Evolutionary conservation across 1,140 invertebrate genomes (phyloP).

Genomic region (Pachypeltis micranthus): DNA sequence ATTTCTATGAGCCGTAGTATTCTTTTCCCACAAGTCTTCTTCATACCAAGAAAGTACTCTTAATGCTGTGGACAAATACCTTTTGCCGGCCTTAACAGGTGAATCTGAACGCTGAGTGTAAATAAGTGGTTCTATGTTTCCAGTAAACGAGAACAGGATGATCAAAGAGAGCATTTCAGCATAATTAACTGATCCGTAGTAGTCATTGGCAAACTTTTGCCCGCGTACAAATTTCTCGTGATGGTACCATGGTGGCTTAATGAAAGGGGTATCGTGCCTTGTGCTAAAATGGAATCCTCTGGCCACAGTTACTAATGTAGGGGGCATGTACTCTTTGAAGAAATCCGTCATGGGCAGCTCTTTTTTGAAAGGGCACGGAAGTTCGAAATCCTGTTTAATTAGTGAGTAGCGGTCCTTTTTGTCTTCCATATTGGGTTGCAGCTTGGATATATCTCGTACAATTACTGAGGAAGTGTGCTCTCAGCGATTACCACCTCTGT

Average conservation of each 20-base stretch:
- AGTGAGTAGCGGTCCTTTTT: no score
- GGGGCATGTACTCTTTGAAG: no score
- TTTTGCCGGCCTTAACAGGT: constrained; percentile 49
- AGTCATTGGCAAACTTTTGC: constrained; percentile 46
- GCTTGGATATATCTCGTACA: no score
- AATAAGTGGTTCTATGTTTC: constrained; percentile 47
- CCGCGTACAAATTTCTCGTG: constrained; percentile 33
- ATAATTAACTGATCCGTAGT: constrained; percentile 44
- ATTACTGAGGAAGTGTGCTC: no score
- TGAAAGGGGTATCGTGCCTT: not conserved
- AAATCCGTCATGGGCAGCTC: no score
- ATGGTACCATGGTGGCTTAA: constrained; percentile 22
- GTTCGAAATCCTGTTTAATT: no score
- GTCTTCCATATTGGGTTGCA: no score
- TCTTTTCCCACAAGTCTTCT: constrained; percentile 36
- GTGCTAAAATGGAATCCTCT: no score
- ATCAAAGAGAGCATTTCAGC: constrained; percentile 48
- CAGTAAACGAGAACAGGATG: constrained; percentile 44
- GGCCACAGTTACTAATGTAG: no score
- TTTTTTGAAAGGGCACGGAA: no score
- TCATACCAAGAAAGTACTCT: constrained; percentile 41
- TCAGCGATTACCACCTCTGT: no score
- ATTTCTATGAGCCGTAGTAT: constrained; percentile 35
- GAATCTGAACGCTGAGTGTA: constrained; percentile 50
- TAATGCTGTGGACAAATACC: constrained; percentile 47